Base-by-base conservation (phyloP, 37 sponge, comb jelly and placozoan genomes). In the Ianthella basta region DNA sequence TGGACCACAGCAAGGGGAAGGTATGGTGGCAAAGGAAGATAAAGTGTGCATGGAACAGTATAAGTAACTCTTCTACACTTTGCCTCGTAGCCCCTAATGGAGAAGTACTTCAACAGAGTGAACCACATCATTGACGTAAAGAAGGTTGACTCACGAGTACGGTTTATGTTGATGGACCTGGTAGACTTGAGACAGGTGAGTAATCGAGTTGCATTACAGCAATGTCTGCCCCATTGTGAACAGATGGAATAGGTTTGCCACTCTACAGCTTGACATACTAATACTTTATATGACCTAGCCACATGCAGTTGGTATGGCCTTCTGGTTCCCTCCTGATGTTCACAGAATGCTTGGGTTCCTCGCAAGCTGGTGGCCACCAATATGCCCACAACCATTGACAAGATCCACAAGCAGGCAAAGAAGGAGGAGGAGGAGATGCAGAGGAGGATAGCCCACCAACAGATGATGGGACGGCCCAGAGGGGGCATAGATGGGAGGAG, bases 121-220 rank as follows among this genome's bases (percentile, higher is more conserved):
- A 40, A 72, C 15, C 80, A 89, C 25, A 87, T 95, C 59, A 95
- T 92, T 60, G 82, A 83, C 27, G 86, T 69, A 44, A 87, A 81
- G 59, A 89, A 89, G 70, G 60, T 95, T 39, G 59, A 83, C 4
- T 80, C 88, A 0, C 57, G 95, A 32, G 79, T 92, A 12, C 60
- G 36, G 41, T 95, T 91, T 83, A 87, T 91, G 90, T 80, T 95
- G 56, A 92, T 89, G 56, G 95, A 95, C 44, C 86, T 95, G 3
- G 63, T 82, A 30, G 95, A 95, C 23, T 79, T 89, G 30, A 83
- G 84, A 73, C 55, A 87, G 13, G 82, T 81, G 63, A 55, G 36
- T 19, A 59, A 55, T n/a, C n/a, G n/a, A n/a, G n/a, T n/a, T n/a
- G n/a, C n/a, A n/a, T 81, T 25, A 25, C 16, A 34, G 56, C 55